phyloP scores from a whole-genome alignment of 2,113 vertebrate genomes.

The Cygnus buccinator region DNA sequence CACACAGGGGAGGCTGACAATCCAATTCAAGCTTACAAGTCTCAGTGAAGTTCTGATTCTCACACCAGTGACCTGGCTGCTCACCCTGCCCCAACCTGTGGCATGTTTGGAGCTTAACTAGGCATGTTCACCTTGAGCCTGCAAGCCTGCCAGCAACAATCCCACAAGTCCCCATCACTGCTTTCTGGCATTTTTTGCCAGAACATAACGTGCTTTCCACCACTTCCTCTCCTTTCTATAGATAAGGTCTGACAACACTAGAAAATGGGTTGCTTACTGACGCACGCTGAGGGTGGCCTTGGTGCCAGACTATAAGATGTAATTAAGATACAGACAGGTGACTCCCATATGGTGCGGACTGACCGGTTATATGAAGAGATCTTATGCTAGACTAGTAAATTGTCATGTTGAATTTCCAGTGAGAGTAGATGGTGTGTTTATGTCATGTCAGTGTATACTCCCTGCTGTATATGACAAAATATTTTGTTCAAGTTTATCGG shows the following conservation, averaged over 20 bases:
- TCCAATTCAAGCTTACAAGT: background rate
- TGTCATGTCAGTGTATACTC: background rate
- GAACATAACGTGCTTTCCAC: background rate
- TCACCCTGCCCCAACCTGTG: background rate
- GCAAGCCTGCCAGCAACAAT: background rate
- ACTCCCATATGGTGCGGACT: background rate
- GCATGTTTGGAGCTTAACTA: fast-evolving
- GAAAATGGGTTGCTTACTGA: background rate
- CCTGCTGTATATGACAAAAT: background rate
- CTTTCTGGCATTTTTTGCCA: background rate
- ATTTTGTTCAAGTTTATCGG: background rate
- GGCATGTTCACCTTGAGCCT: background rate
- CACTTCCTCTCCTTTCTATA: background rate
- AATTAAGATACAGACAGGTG: background rate
- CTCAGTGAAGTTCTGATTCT: background rate
- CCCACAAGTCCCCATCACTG: too few relatives aligned
- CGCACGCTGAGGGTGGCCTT: background rate
- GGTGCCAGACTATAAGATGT: background rate
- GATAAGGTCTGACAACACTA: background rate
- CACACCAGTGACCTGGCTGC: background rate
- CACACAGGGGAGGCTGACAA: background rate
- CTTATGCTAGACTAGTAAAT: background rate
- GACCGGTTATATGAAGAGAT: background rate
- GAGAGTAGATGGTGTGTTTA: background rate
- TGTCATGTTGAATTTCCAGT: background rate